Base-by-base conservation (phyloP, 30 jellyfish, hydroid and myxozoan genomes). In the Phacellophora camtschatica region DNA sequence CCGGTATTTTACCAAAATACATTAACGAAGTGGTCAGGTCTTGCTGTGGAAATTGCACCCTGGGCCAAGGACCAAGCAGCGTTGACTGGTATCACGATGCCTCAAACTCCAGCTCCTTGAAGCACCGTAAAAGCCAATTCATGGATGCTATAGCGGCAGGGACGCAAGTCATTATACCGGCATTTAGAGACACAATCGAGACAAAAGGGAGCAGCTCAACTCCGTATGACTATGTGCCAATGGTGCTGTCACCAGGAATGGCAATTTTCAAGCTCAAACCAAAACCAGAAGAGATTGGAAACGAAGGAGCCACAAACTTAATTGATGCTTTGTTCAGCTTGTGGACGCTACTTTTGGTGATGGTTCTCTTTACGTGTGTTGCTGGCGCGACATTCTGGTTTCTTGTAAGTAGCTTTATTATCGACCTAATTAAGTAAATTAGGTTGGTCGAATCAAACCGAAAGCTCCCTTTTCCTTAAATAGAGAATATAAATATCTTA, bases 61-160 rank as follows among this genome's bases (percentile, higher is more conserved):
- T 70, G 20, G 91, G 91, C 41, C 91, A 80, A 20, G 91, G 91
- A 31, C 76, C 74, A 59, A 80, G 77, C 62, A 5, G 41, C 16
- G 62, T 80, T 33, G 77, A 80, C 55, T 80, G 91, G 91, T 16
- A 19, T 11, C 75, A 66, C 46, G 91, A 80, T 66, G 77, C 76
- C 9, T 48, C 58, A 12, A 66, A 62, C 33, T 32, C 51, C 33
- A 49, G 49, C 51, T 49, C 91, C 10, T 50, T 66, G 24, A 80
- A 80, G 28, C 24, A 56, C 12, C 23, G 22, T 37, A 80, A 11
- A 43, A 36, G 31, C 4, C 33, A 75, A 11, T 2, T 80, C 30
- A 10, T 15, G 12, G 55, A 33, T n/a, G 80, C 91, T 0, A 23
- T 67, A 1, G 10, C 53, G n/a, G 71, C 77, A 24, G 91, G 68